Evolutionary conservation across 1,140 invertebrate genomes (phyloP).

Genomic region (Physella acuta): DNA sequence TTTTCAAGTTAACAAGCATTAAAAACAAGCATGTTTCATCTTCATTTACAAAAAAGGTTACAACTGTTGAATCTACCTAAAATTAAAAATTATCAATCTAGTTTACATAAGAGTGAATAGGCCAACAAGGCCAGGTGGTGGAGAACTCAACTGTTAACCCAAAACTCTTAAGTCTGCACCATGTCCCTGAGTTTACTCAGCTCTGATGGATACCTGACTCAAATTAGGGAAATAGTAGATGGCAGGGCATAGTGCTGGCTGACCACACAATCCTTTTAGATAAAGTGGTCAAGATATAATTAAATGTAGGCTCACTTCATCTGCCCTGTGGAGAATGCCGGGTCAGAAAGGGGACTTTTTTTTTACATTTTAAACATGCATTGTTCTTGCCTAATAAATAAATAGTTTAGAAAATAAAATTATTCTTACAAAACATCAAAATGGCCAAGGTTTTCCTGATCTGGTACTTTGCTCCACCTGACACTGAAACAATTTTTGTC

Average conservation of each 20-base stretch:
- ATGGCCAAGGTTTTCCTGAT: constrained; percentile 77
- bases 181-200: too few relatives aligned
- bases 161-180: too few relatives aligned
- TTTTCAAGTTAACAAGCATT: not conserved
- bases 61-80: not conserved
- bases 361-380: not conserved
- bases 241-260: not conserved
- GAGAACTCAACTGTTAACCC: too few relatives aligned
- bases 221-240: too few relatives aligned
- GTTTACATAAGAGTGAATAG: not conserved
- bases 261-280: not conserved
- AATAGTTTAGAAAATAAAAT: not conserved
- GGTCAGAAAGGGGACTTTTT: not conserved
- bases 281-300: not conserved
- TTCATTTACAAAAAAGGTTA: not conserved
- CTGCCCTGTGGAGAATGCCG: not conserved
- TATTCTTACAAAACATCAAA: constrained; percentile 81
- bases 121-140: too few relatives aligned
- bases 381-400: not conserved
- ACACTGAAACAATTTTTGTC: constrained; percentile 65
- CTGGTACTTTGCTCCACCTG: constrained; percentile 85
- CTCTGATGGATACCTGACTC: too few relatives aligned
- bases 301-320: not conserved
- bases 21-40: not conserved
- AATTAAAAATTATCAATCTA: not conserved